Base-by-base conservation (phyloP, 2,797 vertebrate species). In the Gephyroberyx darwinii region DNA sequence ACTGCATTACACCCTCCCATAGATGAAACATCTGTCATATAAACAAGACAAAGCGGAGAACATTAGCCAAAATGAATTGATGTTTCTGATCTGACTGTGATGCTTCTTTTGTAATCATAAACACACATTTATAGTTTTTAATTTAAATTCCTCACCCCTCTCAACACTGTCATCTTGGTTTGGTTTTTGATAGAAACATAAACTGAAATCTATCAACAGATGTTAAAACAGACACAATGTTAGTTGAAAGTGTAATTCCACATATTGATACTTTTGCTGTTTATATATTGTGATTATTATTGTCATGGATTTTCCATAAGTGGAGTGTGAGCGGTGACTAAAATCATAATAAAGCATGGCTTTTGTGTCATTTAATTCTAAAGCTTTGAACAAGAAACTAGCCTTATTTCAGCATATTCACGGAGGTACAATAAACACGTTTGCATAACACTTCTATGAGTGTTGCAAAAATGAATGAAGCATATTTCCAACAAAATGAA, bases 11-110 rank as follows among this genome's bases (percentile, higher is more conserved):
- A 64, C n/a, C 13, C 31, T 20, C 2, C 1, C 33, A 20, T 64
- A 65, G 19, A 62, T 75, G 8, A 65, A 71, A 0, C 2, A n/a
- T 73, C 10, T 81, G 69, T 6, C 41, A 19, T 20, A 19, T 2
- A 35, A 33, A 56, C 16, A 17, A 56, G 54, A 6, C 17, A 50
- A n/a, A 1, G 22, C 66, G 19, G 37, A 51, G 37, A 71, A 71
- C 26, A 65, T 13, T 1, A 10, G 45, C 16, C n/a, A 45, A 16
- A 65, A 22, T 52, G 20, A 48, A 31, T 68, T 19, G 3, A 45
- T 66, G 4, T 71, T 55, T 58, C 45, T 59, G 26, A 51, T 2
- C 2, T 26, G 51, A 19, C 39, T 41, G 33, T 35, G 50, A 22
- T 26, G 14, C 51, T 30, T 5, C 2, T 53, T 71, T 10, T 37